These are phyloP conservation scores for Pelodiscus sinensis DNA, from an alignment of 2,113 vertebrate species.

Conservation along the genomic window DNA sequence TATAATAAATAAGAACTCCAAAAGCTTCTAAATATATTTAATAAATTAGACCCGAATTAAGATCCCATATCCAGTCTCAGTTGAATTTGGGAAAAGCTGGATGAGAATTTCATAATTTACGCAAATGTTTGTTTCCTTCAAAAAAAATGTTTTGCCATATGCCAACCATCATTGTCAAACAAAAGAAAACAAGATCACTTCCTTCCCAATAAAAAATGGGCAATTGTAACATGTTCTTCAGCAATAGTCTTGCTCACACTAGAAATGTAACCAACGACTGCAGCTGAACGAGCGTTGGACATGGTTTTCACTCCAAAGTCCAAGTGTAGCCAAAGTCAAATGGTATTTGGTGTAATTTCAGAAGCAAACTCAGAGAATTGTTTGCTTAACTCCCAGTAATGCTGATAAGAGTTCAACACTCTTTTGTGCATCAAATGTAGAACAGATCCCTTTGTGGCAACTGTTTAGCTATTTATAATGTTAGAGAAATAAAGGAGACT, in stretches of 20 bases:
- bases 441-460: neutral
- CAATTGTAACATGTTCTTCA: neutral
- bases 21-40: neutral
- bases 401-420: neutral
- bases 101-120: neutral
- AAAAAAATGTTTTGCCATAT: neutral
- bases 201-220: neutral
- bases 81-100: neutral
- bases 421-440: neutral
- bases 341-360: neutral
- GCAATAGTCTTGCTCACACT: fast-evolving
- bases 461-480: neutral
- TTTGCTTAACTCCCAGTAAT: neutral
- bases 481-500: no score
- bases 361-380: neutral
- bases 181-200: neutral
- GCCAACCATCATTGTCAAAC: neutral
- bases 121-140: neutral
- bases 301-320: neutral
- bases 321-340: neutral
- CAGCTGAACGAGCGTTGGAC: neutral
- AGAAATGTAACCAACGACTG: neutral
- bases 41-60: neutral
- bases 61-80: neutral
- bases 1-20: neutral